Base-by-base conservation (phyloP, 2,113 vertebrate genomes). In the Podarcis muralis region DNA sequence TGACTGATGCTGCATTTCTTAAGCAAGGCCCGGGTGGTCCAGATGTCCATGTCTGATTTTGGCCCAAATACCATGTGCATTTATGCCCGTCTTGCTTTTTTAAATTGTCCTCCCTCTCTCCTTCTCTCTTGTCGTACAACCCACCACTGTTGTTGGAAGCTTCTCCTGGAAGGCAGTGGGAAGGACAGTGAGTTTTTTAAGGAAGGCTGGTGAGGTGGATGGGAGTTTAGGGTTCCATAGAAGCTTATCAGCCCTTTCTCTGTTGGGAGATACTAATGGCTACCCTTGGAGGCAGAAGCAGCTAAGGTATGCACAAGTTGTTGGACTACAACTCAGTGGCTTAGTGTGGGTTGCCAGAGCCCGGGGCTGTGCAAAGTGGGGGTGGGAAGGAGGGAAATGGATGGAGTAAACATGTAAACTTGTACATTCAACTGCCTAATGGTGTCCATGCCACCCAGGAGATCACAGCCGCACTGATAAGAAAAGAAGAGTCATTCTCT, bases 71-170 rank as follows among this genome's bases (percentile, higher is more conserved):
- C 90, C 81, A 85, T 89, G 92, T 82, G 92, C 78, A 62, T 93
- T 94, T 90, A 86, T 92, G 85, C 87, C 93, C 91, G 90, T 90
- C 82, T 95, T 89, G 84, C 90, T 94, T 92, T 93, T 92, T 92
- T 94, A 35, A 35, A 35, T 89, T 87, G 66, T 93, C 89, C 89
- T 94, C 91, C 43, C 23, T 43, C 0, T 9, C 25, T 6, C 18
- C 7, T 84, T 18, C 1, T 3, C n/a, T 75, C 48, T 3, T 89
- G 87, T 22, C 27, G 80, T 71, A 91, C 91, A 75, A 0, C 13
- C 78, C 83, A 89, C 87, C n/a, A 81, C 66, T 88, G 7, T 57
- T 88, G 43, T 92, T 95, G 88, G 94, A 93, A 83, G 90, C 75
- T 76, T 65, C 79, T 83, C 40, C 77, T 16, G 59, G 69, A 90